Evolutionary conservation across 1,140 invertebrate genomes (phyloP).

Genomic region (Micrasema longulum): DNA sequence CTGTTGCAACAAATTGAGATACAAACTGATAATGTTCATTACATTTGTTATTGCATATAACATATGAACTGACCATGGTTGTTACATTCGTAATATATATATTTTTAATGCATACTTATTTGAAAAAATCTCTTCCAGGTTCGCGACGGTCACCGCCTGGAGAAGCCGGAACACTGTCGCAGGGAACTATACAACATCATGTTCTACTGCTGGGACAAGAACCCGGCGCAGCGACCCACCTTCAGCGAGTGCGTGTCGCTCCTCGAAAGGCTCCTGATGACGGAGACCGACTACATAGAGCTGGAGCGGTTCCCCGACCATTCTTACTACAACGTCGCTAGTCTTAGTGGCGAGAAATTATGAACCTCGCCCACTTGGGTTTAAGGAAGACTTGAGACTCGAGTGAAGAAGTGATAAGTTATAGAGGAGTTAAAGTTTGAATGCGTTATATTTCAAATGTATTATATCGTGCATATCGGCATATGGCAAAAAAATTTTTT

Average conservation of each 20-base stretch:
- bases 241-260: conserved; percentile 84
- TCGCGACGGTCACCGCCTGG: conserved; percentile 84
- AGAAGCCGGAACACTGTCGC: conserved; percentile 90
- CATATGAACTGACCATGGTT: too few relatives aligned
- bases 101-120: too few relatives aligned
- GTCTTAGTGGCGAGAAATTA: conserved; percentile 86
- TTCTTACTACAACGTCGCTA: conserved; percentile 92
- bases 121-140: conserved; percentile 76
- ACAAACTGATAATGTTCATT: too few relatives aligned
- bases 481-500: too few relatives aligned
- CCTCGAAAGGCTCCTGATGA: conserved; percentile 84
- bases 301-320: conserved; percentile 93
- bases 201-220: conserved; percentile 93
- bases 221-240: conserved; percentile 80
- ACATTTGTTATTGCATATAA: too few relatives aligned
- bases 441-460: too few relatives aligned
- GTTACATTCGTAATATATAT: too few relatives aligned
- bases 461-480: too few relatives aligned
- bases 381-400: conserved; percentile 22
- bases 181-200: conserved; percentile 93
- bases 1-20: too few relatives aligned
- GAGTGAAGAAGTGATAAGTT: background rate
- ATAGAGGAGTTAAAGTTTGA: too few relatives aligned
- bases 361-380: conserved; percentile 59
- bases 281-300: conserved; percentile 93